Base-by-base conservation (phyloP, 2,113 vertebrate genomes). In the Pleuronectes platessa region DNA sequence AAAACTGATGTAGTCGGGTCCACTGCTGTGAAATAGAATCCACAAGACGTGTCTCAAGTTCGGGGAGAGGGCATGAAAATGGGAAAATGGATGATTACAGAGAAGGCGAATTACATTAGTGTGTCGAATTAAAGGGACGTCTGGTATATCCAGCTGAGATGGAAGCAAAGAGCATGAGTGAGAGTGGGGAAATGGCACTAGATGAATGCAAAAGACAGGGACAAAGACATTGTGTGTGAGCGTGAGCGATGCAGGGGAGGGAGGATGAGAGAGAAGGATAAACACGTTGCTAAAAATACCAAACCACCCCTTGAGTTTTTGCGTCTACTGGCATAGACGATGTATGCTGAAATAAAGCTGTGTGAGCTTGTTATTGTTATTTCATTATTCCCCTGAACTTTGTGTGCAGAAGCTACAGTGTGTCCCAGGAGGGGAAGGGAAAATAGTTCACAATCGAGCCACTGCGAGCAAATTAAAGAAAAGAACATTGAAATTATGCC, bases 11-110 rank as follows among this genome's bases (percentile, higher is more conserved):
- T 85, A 68, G 82, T 84, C 76, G 82, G 79, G 83, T 71, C 80
- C 64, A 74, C 87, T 78, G 87, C 87, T 90, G 92, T 87, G 88
- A 91, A 89, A 90, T 58, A 87, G 72, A 91, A 91, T 89, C 88
- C 82, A 81, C 71, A 58, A 85, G 77, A 88, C 23, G 72, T 84
- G 86, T 82, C 86, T 89, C 81, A 81, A 86, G 87, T 89, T 92
- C 76, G 84, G 69, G 64, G 68, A 79, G 85, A 90, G 90, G 89
- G 86, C 88, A 92, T 86, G 86, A 81, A 90, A 91, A 89, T 47
- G 79, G 86, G 76, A 88, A 92, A 93, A 92, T 91, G 88, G 90
- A 89, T 92, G 89, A 92, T 90, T 93, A 90, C 78, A 86, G 86
- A 82, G 86, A 83, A 84, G 74, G 65, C 40, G 71, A 91, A 91